Conservation (phyloP, 2,888 invertebrate species). For the Thymelicus sylvestris region DNA sequence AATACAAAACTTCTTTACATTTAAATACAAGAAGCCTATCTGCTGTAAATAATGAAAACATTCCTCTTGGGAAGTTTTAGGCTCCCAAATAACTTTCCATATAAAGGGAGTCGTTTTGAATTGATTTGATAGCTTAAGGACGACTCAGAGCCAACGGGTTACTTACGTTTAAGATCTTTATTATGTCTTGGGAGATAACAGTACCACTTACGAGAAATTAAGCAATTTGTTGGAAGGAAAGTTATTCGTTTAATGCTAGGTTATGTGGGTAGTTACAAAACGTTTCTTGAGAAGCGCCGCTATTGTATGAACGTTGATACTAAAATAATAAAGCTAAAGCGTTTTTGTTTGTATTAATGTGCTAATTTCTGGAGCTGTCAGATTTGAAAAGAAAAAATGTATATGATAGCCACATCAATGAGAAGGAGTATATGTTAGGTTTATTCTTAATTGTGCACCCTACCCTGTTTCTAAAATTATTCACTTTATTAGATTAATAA, state of each 20-base stretch:
- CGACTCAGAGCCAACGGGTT: constrained; percentile 17
- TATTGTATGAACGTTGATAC: neutral
- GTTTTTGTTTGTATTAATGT: no score
- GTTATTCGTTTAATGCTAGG: neutral
- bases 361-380: no score
- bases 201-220: constrained; percentile 3
- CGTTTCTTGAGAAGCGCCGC: neutral
- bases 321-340: no score
- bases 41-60: constrained; percentile 35
- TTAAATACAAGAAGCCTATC: constrained; percentile 31
- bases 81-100: constrained; percentile 46
- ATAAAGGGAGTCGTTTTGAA: constrained; percentile 44
- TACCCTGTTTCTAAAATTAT: no score
- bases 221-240: neutral
- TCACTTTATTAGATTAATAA: no score
- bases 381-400: no score
- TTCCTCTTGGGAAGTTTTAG: constrained; percentile 35
- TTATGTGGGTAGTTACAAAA: neutral
- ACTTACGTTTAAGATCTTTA: constrained; percentile 4
- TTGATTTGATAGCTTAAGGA: constrained; percentile 42
- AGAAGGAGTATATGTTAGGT: no score
- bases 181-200: neutral
- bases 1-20: constrained; percentile 30
- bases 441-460: no score
- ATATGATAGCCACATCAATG: no score